Conservation (phyloP, 1,140 invertebrate genomes). For the Bicyclus anynana region DNA sequence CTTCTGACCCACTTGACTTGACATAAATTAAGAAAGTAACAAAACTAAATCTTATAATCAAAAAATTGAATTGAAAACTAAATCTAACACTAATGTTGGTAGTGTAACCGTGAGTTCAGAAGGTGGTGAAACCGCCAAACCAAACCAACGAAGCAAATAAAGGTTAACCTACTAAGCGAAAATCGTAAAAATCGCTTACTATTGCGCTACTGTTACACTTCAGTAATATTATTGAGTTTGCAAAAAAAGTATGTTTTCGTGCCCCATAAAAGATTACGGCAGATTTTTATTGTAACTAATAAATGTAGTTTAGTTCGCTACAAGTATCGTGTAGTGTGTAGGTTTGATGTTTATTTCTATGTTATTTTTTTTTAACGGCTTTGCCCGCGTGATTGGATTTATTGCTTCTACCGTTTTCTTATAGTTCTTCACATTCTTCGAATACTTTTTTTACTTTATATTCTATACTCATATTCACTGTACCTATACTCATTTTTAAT, state of each 20-base stretch:
- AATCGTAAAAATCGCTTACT: neutral
- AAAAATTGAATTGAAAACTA: too few relatives aligned
- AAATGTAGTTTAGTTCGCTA: too few relatives aligned
- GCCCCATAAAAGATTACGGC: constrained; percentile 13
- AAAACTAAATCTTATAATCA: too few relatives aligned
- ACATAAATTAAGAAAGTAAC: too few relatives aligned
- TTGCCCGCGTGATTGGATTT: neutral
- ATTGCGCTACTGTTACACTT: constrained; percentile 7
- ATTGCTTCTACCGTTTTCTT: neutral
- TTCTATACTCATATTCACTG: too few relatives aligned
- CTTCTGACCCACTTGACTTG: too few relatives aligned
- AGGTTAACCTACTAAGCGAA: neutral
- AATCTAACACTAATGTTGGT: too few relatives aligned
- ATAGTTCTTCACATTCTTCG: too few relatives aligned
- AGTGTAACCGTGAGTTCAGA: too few relatives aligned
- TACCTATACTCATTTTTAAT: too few relatives aligned
- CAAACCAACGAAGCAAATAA: neutral
- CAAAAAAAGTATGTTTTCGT: constrained; percentile 13
- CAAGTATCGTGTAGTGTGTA: neutral
- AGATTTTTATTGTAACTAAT: constrained; percentile 16
- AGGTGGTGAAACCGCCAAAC: too few relatives aligned
- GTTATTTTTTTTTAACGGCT: neutral
- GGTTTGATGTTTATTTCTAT: neutral
- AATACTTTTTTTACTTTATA: too few relatives aligned
- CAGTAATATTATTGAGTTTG: constrained; percentile 2